A percentile compares a stretch with the other conserved stretches of the same genome.
phyloP scores from a whole-genome alignment of 1,140 invertebrate genomes.

The Diorhabda sublineata region DNA sequence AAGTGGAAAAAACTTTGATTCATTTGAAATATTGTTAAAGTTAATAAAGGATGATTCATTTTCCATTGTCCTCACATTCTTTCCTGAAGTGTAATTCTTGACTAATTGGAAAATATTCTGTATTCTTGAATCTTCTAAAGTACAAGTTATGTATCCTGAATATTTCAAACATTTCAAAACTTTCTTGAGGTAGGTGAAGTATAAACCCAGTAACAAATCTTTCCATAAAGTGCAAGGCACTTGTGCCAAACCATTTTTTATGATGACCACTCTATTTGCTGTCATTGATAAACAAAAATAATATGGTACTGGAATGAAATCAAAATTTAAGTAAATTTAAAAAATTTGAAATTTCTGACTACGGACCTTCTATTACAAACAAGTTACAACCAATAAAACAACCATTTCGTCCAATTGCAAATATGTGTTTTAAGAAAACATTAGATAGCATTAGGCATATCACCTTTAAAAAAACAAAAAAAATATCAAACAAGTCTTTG shows the following conservation, averaged over 20 bases:
- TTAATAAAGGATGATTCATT: slow-evolving; percentile 39
- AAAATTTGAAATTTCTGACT: slow-evolving; percentile 38
- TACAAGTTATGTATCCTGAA: slow-evolving; percentile 46
- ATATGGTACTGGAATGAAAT: slow-evolving; percentile 46
- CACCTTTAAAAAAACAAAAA: slow-evolving; percentile 39
- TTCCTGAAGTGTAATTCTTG: slow-evolving; percentile 17
- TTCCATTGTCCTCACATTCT: slow-evolving; percentile 28
- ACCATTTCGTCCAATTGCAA: slow-evolving; percentile 5
- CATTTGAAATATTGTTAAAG: slow-evolving; percentile 50
- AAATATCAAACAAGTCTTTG: slow-evolving; percentile 30
- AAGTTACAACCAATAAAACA: slow-evolving; percentile 9
- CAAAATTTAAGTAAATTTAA: not conserved
- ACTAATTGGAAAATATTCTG: slow-evolving; percentile 40
- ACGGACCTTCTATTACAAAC: slow-evolving; percentile 12
- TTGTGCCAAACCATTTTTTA: slow-evolving; percentile 49
- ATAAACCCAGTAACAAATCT: slow-evolving; percentile 50
- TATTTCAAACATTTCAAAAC: slow-evolving; percentile 45
- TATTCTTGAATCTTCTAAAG: slow-evolving; percentile 48
- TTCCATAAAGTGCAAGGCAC: slow-evolving; percentile 58
- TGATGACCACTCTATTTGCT: slow-evolving; percentile 49
- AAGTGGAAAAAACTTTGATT: slow-evolving; percentile 62
- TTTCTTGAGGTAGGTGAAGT: slow-evolving; percentile 48
- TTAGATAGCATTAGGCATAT: slow-evolving; percentile 17
- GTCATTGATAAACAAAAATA: slow-evolving; percentile 52
- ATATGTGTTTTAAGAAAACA: slow-evolving; percentile 20